These are phyloP conservation scores for Toxonevra muliebris DNA, from an alignment of 2,888 invertebrate species.

Conservation along the genomic window DNA sequence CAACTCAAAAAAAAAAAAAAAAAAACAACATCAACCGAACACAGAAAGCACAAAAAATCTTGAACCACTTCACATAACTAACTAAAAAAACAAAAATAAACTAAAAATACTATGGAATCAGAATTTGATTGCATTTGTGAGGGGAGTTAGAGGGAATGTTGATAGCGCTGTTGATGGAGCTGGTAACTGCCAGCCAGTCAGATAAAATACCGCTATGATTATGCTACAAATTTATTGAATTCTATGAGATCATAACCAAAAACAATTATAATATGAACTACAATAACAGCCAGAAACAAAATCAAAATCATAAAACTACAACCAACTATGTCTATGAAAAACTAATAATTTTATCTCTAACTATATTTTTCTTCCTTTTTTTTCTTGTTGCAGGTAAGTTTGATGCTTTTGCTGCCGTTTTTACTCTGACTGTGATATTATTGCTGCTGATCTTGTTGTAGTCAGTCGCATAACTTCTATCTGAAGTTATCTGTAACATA, in stretches of 20 bases:
- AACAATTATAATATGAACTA: slow-evolving; percentile 10
- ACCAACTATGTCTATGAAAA: not conserved
- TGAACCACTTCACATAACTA: slow-evolving; percentile 1
- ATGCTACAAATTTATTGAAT: slow-evolving; percentile 37
- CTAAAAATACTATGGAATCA: no score
- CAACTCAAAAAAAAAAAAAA: no score
- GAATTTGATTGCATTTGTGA: no score
- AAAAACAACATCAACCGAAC: slow-evolving; percentile 19
- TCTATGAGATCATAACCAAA: slow-evolving; percentile 18
- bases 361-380: slow-evolving; percentile 5
- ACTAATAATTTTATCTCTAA: slow-evolving; percentile 15
- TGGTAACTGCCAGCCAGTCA: no score
- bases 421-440: not conserved
- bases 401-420: not conserved
- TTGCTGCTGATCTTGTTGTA: slow-evolving; percentile 6
- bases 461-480: no score
- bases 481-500: no score
- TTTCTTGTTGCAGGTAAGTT: slow-evolving; percentile 29
- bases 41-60: slow-evolving; percentile 8
- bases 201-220: slow-evolving; percentile 34
- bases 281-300: slow-evolving; percentile 5
- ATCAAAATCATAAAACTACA: not conserved
- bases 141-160: no score
- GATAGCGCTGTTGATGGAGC: no score
- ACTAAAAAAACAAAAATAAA: not conserved